Conservation (phyloP, 2,113 vertebrate genomes). For the Tychaedon coryphoeus region DNA sequence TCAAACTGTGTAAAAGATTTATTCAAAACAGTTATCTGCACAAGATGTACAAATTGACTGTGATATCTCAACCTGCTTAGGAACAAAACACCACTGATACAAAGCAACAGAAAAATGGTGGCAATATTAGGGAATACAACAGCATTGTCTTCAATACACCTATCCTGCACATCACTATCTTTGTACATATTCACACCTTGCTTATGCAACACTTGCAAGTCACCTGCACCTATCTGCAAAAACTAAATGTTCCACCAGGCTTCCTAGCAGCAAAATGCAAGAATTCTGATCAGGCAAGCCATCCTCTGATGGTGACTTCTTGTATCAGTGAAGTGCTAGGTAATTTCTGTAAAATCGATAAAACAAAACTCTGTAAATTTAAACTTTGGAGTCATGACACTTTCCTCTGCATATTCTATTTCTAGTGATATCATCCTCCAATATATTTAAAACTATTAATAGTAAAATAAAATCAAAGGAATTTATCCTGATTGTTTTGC, state of each 20-base stretch:
- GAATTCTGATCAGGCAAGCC: neutral
- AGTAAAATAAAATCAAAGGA: neutral
- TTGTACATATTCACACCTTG: neutral
- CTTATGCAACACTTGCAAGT: neutral
- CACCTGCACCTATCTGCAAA: neutral
- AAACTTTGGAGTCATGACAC: neutral
- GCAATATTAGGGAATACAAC: neutral
- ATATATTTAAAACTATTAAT: neutral
- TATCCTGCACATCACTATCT: neutral
- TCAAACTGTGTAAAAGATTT: neutral
- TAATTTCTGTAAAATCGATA: neutral
- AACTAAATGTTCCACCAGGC: neutral
- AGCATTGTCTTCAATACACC: neutral
- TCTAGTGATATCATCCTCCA: neutral
- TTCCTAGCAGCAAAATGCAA: neutral
- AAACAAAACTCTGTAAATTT: neutral
- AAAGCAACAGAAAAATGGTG: neutral
- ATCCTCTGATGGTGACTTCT: neutral
- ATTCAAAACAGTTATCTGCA: neutral
- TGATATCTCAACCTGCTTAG: neutral
- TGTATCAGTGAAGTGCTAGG: neutral
- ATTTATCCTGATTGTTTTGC: neutral
- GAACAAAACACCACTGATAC: neutral
- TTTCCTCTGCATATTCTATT: neutral
- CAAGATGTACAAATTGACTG: neutral